Conservation (phyloP, 2,888 invertebrate genomes). For the Graphium colonna region DNA sequence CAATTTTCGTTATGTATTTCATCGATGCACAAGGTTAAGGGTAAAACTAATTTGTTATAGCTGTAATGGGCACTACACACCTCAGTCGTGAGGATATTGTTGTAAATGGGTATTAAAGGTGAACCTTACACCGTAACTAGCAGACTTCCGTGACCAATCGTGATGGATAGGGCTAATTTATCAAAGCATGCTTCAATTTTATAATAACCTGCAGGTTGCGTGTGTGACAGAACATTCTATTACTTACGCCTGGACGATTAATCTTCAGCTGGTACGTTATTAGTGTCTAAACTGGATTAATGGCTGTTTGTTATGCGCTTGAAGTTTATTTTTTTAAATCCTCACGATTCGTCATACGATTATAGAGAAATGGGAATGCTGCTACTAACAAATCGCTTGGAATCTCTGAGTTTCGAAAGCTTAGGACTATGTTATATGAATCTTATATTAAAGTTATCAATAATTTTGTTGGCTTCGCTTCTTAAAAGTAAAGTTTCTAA, state of each 20-base stretch:
- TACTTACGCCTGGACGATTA: conserved; percentile 62
- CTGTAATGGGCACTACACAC: conserved; percentile 15
- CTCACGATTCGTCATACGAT: not conserved
- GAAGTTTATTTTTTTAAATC: conserved; percentile 31
- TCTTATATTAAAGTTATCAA: not conserved
- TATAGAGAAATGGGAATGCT: not conserved
- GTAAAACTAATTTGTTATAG: conserved; percentile 11
- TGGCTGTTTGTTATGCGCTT: conserved; percentile 68
- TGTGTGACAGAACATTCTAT: conserved; percentile 77
- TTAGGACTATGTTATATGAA: not conserved
- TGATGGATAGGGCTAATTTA: conserved; percentile 76
- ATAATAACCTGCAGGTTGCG: conserved; percentile 70
- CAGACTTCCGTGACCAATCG: conserved; percentile 71
- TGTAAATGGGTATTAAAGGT: conserved; percentile 23
- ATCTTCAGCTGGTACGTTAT: conserved; percentile 63
- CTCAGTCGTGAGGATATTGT: conserved; percentile 16
- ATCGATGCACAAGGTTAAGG: conserved; percentile 4
- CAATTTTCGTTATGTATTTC: too few relatives aligned
- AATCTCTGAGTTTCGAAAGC: too few relatives aligned
- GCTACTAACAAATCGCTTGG: too few relatives aligned
- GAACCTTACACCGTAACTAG: conserved; percentile 27
- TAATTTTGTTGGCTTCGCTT: too few relatives aligned
- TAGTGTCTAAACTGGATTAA: conserved; percentile 71
- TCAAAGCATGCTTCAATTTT: conserved; percentile 73
- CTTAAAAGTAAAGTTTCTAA: too few relatives aligned